These are phyloP conservation scores for Calliopsis andreniformis DNA, from an alignment of 1,140 invertebrate genomes.

Conservation along the genomic window DNA sequence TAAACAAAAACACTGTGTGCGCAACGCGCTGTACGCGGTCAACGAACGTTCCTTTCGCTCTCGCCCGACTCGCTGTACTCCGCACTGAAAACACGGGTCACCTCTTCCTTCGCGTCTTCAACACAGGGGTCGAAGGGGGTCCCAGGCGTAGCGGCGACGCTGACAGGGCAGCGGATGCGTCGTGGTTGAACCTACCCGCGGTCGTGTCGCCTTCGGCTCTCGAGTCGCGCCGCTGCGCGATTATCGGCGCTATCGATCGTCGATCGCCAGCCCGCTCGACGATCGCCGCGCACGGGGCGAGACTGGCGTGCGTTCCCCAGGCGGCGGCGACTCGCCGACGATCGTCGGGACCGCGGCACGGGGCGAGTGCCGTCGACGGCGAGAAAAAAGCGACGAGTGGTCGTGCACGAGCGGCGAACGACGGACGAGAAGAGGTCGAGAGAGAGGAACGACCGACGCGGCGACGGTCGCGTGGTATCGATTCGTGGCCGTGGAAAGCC, in stretches of 20 bases:
- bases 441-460: constrained; percentile 61
- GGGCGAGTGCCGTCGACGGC: constrained; percentile 21
- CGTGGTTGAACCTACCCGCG: too few relatives aligned
- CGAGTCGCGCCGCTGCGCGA: not conserved
- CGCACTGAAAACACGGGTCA: constrained; percentile 17
- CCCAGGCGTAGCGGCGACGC: not conserved
- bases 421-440: constrained; percentile 40
- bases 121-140: constrained; percentile 10
- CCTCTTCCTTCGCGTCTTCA: not conserved
- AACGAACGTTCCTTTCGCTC: constrained; percentile 15
- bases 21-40: not conserved
- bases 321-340: too few relatives aligned
- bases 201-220: not conserved
- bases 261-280: constrained; percentile 7
- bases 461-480: constrained; percentile 76
- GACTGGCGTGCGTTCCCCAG: not conserved
- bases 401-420: constrained; percentile 37
- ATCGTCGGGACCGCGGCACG: too few relatives aligned
- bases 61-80: not conserved
- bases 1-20: constrained; percentile 35
- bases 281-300: not conserved
- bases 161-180: too few relatives aligned
- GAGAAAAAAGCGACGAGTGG: constrained; percentile 43
- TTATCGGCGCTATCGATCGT: not conserved
- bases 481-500: constrained; percentile 76